A percentile compares a stretch with the other conserved stretches of the same genome.
These are phyloP conservation scores for Lacerta agilis DNA, from an alignment of 2,797 vertebrate species.

Conservation along the genomic window DNA sequence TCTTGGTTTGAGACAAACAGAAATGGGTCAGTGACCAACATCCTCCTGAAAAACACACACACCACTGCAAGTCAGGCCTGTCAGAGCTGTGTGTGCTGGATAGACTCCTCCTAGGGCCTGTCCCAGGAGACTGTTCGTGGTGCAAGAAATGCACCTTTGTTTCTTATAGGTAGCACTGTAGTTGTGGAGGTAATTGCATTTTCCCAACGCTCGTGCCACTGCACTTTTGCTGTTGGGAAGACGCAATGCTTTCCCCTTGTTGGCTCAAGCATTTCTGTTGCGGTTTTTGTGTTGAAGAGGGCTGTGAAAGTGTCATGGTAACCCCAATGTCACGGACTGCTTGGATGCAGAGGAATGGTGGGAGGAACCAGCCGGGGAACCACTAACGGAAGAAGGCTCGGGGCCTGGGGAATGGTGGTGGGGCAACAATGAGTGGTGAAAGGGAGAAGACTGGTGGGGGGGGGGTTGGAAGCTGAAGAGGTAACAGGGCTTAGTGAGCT, in stretches of 20 bases:
- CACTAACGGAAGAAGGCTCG: too few relatives aligned
- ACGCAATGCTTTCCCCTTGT: neutral
- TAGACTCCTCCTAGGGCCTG: neutral
- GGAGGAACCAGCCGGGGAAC: too few relatives aligned
- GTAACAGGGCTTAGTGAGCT: too few relatives aligned
- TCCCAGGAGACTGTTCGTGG: neutral
- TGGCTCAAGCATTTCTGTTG: neutral
- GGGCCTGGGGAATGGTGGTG: too few relatives aligned
- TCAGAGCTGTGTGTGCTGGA: neutral
- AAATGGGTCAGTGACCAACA: conserved; percentile 11
- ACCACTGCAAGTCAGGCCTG: neutral
- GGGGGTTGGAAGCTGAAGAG: too few relatives aligned
- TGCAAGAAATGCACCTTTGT: neutral
- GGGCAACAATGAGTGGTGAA: too few relatives aligned
- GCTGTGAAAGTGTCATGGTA: too few relatives aligned
- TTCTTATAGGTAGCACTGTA: neutral
- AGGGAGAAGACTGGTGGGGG: too few relatives aligned
- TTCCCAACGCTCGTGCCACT: neutral
- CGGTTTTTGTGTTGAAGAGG: neutral
- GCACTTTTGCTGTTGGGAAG: neutral
- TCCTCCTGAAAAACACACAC: neutral
- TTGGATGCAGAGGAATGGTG: too few relatives aligned
- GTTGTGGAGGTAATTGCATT: neutral
- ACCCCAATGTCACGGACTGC: too few relatives aligned
- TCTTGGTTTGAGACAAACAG: conserved; percentile 26